Conservation (phyloP, 2,888 invertebrate species). For the Desoria tigrina region DNA sequence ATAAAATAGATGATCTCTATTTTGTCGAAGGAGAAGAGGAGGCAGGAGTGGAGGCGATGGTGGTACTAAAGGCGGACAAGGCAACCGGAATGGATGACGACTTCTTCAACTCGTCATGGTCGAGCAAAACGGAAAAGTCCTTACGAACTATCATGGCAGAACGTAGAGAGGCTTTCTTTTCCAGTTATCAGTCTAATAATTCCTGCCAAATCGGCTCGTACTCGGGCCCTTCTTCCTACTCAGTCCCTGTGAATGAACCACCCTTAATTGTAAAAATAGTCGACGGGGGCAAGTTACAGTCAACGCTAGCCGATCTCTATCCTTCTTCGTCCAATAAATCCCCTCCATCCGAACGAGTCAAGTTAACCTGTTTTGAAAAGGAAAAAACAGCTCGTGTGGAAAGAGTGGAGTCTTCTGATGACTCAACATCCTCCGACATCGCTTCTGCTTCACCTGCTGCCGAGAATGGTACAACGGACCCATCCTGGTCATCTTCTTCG, state of each 20-base stretch:
- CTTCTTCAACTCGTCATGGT: slow-evolving; percentile 20
- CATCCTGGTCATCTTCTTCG: slow-evolving; percentile 51
- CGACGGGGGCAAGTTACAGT: slow-evolving; percentile 40
- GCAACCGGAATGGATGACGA: slow-evolving; percentile 49
- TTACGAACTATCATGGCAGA: slow-evolving; percentile 44
- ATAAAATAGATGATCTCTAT: slow-evolving; percentile 19
- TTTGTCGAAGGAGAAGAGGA: slow-evolving; percentile 43
- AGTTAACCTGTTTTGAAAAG: slow-evolving; percentile 44
- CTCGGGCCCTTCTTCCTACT: neutral
- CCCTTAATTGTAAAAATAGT: slow-evolving; percentile 48
- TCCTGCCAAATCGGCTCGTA: neutral
- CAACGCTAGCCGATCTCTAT: slow-evolving; percentile 10
- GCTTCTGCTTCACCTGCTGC: slow-evolving; percentile 51
- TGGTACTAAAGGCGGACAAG: slow-evolving; percentile 50
- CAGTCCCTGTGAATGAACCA: slow-evolving; percentile 1
- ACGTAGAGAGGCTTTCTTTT: slow-evolving; percentile 50
- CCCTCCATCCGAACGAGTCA: slow-evolving; percentile 38
- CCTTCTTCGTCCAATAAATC: neutral
- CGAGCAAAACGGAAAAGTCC: slow-evolving; percentile 20
- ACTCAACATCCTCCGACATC: slow-evolving; percentile 50
- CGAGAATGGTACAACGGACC: slow-evolving; percentile 52
- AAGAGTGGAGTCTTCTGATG: slow-evolving; percentile 50
- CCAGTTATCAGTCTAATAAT: slow-evolving; percentile 22
- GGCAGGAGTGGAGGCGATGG: slow-evolving; percentile 45
- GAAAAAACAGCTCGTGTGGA: slow-evolving; percentile 48